Conservation (phyloP, 1,140 invertebrate species). For the Zeugodacus cucurbitae region DNA sequence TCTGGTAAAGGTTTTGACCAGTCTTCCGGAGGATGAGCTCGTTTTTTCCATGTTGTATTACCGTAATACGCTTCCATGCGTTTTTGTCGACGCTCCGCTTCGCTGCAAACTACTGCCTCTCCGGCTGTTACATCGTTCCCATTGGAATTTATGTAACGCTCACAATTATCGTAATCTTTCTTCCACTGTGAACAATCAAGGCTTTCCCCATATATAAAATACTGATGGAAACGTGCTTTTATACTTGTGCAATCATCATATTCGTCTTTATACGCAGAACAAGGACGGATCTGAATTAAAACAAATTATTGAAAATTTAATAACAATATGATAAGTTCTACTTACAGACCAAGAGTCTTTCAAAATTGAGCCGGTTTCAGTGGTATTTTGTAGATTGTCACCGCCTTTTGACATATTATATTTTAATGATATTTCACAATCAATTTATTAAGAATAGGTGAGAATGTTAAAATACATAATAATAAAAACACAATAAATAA, state of each 20-base stretch:
- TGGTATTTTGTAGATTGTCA: neutral
- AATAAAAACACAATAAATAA: too few relatives aligned
- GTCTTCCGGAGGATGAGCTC: conserved; percentile 78
- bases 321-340: neutral
- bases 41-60: conserved; percentile 83
- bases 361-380: neutral
- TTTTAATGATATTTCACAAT: neutral
- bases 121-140: conserved; percentile 73
- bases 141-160: conserved; percentile 71
- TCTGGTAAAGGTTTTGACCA: conserved; percentile 84
- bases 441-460: neutral
- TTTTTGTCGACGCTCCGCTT: conserved; percentile 72
- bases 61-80: conserved; percentile 74
- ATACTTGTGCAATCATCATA: conserved; percentile 81
- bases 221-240: conserved; percentile 83
- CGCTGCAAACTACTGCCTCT: conserved; percentile 76
- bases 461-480: neutral
- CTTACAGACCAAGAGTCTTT: conserved; percentile 57
- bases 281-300: conserved; percentile 74
- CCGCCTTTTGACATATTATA: neutral
- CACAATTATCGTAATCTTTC: conserved; percentile 79
- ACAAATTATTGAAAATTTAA: neutral
- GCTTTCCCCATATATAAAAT: conserved; percentile 80
- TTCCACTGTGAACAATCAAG: conserved; percentile 83
- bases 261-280: conserved; percentile 80